phyloP scores from a whole-genome alignment of 37 sponge, comb jelly and placozoan species.

The Oscarella lobularis region DNA sequence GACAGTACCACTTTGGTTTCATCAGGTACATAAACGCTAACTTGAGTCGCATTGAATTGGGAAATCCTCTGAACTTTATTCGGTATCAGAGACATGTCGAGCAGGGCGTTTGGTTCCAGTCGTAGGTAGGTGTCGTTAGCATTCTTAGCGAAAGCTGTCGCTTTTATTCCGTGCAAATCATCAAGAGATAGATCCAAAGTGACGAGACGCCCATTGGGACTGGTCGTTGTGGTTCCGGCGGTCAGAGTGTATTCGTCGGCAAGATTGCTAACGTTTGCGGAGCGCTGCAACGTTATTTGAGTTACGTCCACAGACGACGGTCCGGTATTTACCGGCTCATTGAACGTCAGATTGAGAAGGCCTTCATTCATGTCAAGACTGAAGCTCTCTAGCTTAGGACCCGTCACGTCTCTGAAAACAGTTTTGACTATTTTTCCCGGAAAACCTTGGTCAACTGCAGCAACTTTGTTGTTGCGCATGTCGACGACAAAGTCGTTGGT shows the following conservation, averaged over 20 bases:
- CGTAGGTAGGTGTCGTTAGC: slow-evolving; percentile 51
- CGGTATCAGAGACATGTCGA: slow-evolving; percentile 66
- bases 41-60: slow-evolving; percentile 20
- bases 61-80: slow-evolving; percentile 39
- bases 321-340: slow-evolving; percentile 55
- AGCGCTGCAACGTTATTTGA: slow-evolving; percentile 57
- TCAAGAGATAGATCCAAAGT: slow-evolving; percentile 13
- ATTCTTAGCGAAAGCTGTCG: slow-evolving; percentile 59
- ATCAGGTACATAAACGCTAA: slow-evolving; percentile 29
- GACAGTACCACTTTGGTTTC: slow-evolving; percentile 28
- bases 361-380: slow-evolving; percentile 36
- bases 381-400: slow-evolving; percentile 41
- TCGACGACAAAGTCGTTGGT: slow-evolving; percentile 53
- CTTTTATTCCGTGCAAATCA: slow-evolving; percentile 59
- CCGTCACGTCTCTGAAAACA: slow-evolving; percentile 32
- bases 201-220: slow-evolving; percentile 31
- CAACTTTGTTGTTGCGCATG: slow-evolving; percentile 50
- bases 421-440: slow-evolving; percentile 53
- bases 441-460: slow-evolving; percentile 11
- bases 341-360: slow-evolving; percentile 61
- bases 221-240: slow-evolving; percentile 21
- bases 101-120: slow-evolving; percentile 28
- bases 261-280: slow-evolving; percentile 24
- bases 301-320: slow-evolving; percentile 44
- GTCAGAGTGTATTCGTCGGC: slow-evolving; percentile 24